Evolutionary conservation across 2,888 invertebrate species (phyloP), one percentile per base, ranked within the genome.

Genomic region (Bombyx huttoni): DNA sequence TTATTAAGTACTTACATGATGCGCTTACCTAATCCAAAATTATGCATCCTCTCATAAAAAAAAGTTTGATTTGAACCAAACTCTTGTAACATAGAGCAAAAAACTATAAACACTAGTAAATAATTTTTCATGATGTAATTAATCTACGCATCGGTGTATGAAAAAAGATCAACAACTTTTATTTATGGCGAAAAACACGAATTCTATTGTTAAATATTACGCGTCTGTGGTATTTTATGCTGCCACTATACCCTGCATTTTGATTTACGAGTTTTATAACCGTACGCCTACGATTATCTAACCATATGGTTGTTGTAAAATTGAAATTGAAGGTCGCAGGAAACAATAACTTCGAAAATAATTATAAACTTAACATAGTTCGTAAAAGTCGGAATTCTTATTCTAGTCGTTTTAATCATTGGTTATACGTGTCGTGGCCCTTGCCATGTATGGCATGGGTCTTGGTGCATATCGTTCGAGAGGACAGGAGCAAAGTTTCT

Each of bases 251-350:
- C 61, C 58, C 57, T 60, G 61, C 40, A 67, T 62, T 46, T 45
- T 54, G 46, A 67, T 70, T 71, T 71, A 72, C 57, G 67, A 64
- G 59, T 65, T 67, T 75, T 71, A 68, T 67, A 71, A 66, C 63
- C 62, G 58, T 57, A 67, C 67, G 64, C 65, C 70, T 68, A 64
- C 68, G 59, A 60, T 50, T 67, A 67, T 64, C 55, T 55, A 40
- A 67, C 62, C 67, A 62, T 61, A 67, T 62, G 64, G 61, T 53
- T 63, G 68, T 61, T 64, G 64, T 67, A 68, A 68, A 68, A 63
- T 51, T 55, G 55, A 52, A 55, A 52, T 54, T 54, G 57, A 58
- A 57, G 59, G 63, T 48, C 46, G 51, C 49, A 46, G 48, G 53
- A 52, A 52, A 52, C 49, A 48, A 54, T 48, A 51, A 53, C 46